Evolutionary conservation across 1,140 invertebrate genomes (phyloP), one percentile per base, ranked within the genome.

Genomic region (Conus betulinus): DNA sequence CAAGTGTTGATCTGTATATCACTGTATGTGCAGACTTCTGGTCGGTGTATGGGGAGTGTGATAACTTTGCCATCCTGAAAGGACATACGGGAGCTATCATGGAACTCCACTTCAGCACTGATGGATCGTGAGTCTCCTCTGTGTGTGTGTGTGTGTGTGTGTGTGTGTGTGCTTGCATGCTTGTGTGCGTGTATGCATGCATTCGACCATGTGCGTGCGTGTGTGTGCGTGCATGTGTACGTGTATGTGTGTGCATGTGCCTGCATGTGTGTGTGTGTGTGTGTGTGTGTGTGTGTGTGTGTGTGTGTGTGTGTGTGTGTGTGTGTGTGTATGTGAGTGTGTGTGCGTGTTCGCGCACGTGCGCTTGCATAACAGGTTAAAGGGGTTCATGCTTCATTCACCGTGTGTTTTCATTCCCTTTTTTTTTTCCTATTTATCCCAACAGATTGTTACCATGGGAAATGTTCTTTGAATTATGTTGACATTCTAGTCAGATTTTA

Each of bases 11-110:
- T 3, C 39, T 39, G 39, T 39, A 39, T 39, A 39, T 39, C 39
- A 39, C 20, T 78, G 11, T 39, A 15, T 81, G 11, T 93, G 52
- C 94, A 99, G 98, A 97, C 95, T 96, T 99, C 91, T 99, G 99
- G 99, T 98, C 98, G 95, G 98, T 99, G 5, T 99, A 99, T 95
- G 99, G 98, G 7, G 98, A 99, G 94, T 99, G 99, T 96, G 98
- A 99, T 93, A 99, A 99, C 95, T 97, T 99, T 90, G 98, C 98
- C 91, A 97, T 97, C 13, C 97, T 99, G 96, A 95, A 97, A 84
- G 97, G 98, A 0, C 99, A 99, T 95, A 98, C 97, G 25, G 99
- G 99, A n/a, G 98, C 99, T 17, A 96, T 99, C 8, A 98, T 99
- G 97, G 99, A 99, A 95, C 95, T 99, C 0, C 97, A 98, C 92